Conservation (phyloP, 2,888 invertebrate genomes). For the Hemaris fuciformis region DNA sequence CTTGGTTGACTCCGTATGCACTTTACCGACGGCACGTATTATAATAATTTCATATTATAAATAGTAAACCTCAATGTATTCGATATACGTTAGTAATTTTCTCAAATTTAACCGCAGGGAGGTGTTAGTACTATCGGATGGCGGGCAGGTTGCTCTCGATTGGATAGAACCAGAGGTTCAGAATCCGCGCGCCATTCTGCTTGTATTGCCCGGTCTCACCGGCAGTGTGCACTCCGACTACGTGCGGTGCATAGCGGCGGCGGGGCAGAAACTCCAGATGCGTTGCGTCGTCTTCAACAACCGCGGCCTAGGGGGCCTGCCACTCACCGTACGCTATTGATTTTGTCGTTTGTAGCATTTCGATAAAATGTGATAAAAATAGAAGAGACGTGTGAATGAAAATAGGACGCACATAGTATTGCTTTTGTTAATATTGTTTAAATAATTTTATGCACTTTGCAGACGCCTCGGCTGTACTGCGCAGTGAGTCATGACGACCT, state of each 20-base stretch:
- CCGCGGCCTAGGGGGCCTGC: constrained; percentile 88
- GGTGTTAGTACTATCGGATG: constrained; percentile 85
- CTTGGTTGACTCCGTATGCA: constrained; percentile 77
- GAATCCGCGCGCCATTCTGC: constrained; percentile 82
- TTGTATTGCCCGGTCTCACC: constrained; percentile 90
- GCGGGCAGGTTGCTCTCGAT: constrained; percentile 90
- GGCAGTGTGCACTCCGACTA: constrained; percentile 90
- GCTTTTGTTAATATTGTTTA: neutral
- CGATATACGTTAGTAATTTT: neutral
- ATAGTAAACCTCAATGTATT: neutral
- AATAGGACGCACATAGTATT: neutral
- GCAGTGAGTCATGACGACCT: constrained; percentile 91
- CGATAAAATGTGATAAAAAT: no score
- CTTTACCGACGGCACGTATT: constrained; percentile 30
- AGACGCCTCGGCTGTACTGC: constrained; percentile 90
- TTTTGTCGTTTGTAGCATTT: neutral
- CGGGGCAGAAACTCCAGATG: constrained; percentile 83
- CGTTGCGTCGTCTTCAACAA: constrained; percentile 89
- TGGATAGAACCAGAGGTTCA: constrained; percentile 83
- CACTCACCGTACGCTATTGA: constrained; percentile 73
- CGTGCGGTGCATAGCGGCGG: constrained; percentile 86
- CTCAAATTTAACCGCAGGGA: constrained; percentile 67
- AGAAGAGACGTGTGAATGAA: no score
- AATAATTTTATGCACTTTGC: neutral
- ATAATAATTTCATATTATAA: neutral